A percentile compares a stretch with the other conserved stretches of the same genome.
Conservation (phyloP, 1,140 invertebrate species). For the Procambarus clarkii region DNA sequence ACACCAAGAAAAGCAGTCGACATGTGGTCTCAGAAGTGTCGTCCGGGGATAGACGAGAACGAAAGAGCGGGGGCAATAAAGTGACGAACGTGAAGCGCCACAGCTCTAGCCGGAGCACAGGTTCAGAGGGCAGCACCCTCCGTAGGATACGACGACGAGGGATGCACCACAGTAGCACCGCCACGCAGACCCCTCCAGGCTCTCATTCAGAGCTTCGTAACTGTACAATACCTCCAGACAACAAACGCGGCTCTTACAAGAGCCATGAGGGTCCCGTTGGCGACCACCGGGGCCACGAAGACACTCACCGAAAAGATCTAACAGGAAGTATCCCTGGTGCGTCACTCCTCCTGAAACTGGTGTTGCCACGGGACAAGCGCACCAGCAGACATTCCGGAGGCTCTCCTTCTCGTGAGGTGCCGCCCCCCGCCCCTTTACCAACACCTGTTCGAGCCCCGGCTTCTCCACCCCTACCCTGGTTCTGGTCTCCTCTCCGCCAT, state of each 20-base stretch:
- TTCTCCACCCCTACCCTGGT: conserved; percentile 57
- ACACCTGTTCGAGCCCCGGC: conserved; percentile 1
- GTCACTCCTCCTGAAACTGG: conserved; percentile 46
- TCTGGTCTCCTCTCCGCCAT: conserved; percentile 61
- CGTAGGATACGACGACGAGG: conserved; percentile 39
- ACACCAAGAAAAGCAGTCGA: conserved; percentile 14
- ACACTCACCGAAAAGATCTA: conserved; percentile 16
- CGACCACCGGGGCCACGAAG: conserved; percentile 29
- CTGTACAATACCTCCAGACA: conserved; percentile 45
- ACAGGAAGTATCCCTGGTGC: conserved; percentile 54
- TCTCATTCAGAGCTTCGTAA: conserved; percentile 47
- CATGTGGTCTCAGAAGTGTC: conserved; percentile 30
- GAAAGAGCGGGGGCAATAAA: conserved; percentile 11
- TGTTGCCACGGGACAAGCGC: conserved; percentile 59
- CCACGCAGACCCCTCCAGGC: conserved; percentile 52
- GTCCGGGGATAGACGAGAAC: conserved; percentile 17
- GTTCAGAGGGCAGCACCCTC: conserved; percentile 59
- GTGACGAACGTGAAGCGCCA: conserved; percentile 51
- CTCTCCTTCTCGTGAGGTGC: conserved; percentile 32
- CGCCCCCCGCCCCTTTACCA: neutral
- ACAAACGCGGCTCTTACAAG: conserved; percentile 23
- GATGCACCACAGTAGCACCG: conserved; percentile 24
- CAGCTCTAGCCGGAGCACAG: conserved; percentile 58
- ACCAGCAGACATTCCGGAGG: conserved; percentile 62
- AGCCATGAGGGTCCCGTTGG: conserved; percentile 24